Conservation (phyloP, 2,113 vertebrate genomes). For the Mastomys natalensis region DNA sequence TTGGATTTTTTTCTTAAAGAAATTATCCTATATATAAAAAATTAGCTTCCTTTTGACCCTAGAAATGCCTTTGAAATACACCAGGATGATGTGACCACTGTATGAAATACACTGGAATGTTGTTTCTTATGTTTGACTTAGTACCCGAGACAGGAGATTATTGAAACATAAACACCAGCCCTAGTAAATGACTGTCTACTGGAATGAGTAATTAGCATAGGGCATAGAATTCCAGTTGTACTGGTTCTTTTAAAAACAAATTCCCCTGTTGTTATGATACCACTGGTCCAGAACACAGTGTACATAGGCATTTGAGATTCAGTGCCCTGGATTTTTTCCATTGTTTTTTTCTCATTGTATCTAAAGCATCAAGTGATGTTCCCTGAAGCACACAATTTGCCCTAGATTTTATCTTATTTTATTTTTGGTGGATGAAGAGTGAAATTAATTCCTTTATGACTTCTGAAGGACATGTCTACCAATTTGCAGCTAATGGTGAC, state of each 20-base stretch:
- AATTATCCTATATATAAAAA: background rate
- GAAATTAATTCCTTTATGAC: background rate
- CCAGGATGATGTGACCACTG: background rate
- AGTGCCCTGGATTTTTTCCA: background rate
- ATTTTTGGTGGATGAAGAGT: conserved; percentile 29
- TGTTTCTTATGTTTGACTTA: conserved; percentile 3
- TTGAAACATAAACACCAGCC: conserved; percentile 7
- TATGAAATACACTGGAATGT: background rate
- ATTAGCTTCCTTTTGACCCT: background rate
- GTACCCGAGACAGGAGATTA: conserved; percentile 17
- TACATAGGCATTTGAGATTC: conserved; percentile 1
- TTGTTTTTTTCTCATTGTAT: background rate
- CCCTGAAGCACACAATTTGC: background rate
- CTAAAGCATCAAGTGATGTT: background rate
- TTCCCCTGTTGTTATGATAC: background rate
- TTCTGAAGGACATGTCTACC: background rate
- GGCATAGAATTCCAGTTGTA: background rate
- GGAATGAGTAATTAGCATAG: background rate
- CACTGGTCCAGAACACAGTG: background rate
- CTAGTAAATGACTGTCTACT: background rate
- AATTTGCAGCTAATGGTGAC: background rate
- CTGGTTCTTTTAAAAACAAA: conserved; percentile 41
- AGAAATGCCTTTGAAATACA: conserved; percentile 3
- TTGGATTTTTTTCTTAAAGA: background rate
- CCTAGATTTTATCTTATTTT: background rate